Percentiles rank a stretch among this genome's conserved stretches.
Conservation (phyloP, 2,113 vertebrate genomes). For the Microtus montanus region DNA sequence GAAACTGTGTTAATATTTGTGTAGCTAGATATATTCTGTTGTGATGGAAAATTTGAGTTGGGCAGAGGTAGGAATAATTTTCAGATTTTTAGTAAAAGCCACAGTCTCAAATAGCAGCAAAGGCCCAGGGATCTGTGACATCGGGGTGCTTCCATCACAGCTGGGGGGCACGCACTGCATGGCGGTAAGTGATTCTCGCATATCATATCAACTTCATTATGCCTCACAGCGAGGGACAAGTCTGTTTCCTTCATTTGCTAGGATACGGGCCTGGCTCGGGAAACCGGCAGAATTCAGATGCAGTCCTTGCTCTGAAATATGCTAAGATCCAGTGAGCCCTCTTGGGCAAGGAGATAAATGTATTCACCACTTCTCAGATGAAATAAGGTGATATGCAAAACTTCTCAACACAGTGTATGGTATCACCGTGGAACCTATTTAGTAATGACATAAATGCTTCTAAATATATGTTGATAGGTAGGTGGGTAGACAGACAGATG, state of each 20-base stretch:
- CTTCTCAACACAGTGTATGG: neutral
- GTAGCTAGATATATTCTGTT: slow-evolving; percentile 1
- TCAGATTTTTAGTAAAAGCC: neutral
- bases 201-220: neutral
- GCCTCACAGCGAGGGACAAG: neutral
- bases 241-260: neutral
- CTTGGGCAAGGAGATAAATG: neutral
- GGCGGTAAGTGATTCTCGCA: neutral
- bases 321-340: neutral
- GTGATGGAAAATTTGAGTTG: slow-evolving; percentile 6
- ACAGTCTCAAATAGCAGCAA: neutral
- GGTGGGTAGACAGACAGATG: too few species aligned
- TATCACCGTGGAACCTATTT: neutral
- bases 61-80: slow-evolving; percentile 10
- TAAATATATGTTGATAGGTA: neutral
- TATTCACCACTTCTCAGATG: neutral
- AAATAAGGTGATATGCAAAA: neutral
- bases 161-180: neutral
- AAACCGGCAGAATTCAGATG: neutral
- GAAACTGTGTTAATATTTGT: slow-evolving; percentile 53
- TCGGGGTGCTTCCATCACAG: neutral
- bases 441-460: neutral
- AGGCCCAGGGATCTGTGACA: neutral
- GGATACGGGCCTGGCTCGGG: neutral
- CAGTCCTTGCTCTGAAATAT: neutral